Percentiles rank a stretch among this genome's conserved stretches.
Evolutionary conservation across 2,797 vertebrate genomes (phyloP).

Genomic region (Manis pentadactyla): DNA sequence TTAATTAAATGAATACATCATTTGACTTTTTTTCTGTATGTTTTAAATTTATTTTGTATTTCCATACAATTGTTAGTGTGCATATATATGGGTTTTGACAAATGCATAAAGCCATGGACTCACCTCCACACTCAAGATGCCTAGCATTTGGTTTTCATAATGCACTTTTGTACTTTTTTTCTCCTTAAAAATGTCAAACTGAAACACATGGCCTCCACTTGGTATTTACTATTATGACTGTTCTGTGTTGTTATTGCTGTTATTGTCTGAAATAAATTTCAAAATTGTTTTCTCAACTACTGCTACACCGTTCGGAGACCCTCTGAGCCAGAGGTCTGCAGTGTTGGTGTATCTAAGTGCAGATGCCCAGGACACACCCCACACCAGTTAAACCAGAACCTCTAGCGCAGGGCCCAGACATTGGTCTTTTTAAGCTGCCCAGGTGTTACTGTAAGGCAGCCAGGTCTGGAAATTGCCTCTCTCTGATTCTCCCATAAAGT

Average conservation of each 20-base stretch:
- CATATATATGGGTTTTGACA: not conserved
- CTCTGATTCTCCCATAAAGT: not conserved
- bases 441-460: not conserved
- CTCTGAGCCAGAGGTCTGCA: not conserved
- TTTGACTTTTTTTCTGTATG: not conserved
- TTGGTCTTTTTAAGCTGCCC: not conserved
- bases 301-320: not conserved
- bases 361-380: not conserved
- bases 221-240: not conserved
- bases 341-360: not conserved
- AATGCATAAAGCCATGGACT: not conserved
- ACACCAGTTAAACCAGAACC: not conserved
- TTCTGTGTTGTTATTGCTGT: not conserved
- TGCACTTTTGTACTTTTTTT: not conserved
- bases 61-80: not conserved
- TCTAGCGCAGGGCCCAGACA: not conserved
- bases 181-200: not conserved
- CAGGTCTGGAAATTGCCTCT: not conserved
- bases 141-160: not conserved
- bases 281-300: not conserved
- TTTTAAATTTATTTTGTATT: constrained; percentile 39
- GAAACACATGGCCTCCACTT: not conserved
- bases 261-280: not conserved
- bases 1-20: not conserved
- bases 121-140: not conserved